Base-by-base conservation (phyloP, 2,113 vertebrate species). In the Indri indri region DNA sequence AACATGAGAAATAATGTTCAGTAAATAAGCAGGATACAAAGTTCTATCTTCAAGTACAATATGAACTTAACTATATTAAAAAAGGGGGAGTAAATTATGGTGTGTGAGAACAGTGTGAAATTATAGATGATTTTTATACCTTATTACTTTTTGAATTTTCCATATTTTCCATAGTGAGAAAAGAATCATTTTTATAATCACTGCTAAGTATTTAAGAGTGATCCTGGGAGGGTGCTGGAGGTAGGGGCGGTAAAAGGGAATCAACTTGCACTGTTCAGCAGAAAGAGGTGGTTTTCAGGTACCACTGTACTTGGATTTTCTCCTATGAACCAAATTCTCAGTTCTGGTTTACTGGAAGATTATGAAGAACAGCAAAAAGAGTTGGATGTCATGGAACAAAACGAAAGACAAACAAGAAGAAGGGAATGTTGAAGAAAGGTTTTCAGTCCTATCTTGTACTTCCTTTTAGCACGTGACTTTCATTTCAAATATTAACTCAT, bases 131-230 rank as follows among this genome's bases (percentile, higher is more conserved):
- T 82, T 79, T 32, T 80, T 91, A 23, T 88, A n/a, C 32, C 61
- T 61, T 66, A 94, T 63, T 42, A 16, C 76, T 47, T 66, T 88
- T 61, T 61, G 4, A 83, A 71, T 70, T 84, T 91, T 73, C 17
- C 0, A 54, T 79, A 40, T 65, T 93, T 95, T 76, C 37, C 47
- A 68, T 40, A 54, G 94, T 30, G 22, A 66, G 20, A 61, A 95
- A 96, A 88, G 20, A 70, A 79, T n/a, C 52, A 77, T 52, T 88
- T 88, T 96, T 95, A 68, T 42, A 74, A 80, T n/a, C 37, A 87
- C 9, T 70, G 81, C 61, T 76, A 76, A 77, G 27, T 25, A 86
- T 37, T 40, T 89, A 85, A 74, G 40, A 91, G 83, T 22, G 52
- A 76, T 40, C 32, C 30, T 52, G 22, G 68, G 71, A 91, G 8